A percentile compares a stretch with the other conserved stretches of the same genome.
Conservation (phyloP, 2,888 invertebrate genomes). For the Petrolisthes cinctipes region DNA sequence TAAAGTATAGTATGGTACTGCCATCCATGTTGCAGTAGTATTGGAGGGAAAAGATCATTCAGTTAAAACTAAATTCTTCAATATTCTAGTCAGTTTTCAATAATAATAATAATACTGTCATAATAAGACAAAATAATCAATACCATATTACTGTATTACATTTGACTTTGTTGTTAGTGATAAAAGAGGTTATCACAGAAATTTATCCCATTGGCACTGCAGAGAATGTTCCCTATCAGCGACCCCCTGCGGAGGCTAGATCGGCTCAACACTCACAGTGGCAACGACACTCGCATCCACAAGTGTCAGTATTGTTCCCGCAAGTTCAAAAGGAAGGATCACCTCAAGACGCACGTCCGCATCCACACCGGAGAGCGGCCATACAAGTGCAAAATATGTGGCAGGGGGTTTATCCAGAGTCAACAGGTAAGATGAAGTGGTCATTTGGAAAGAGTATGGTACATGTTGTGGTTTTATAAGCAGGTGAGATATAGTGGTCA, state of each 20-base stretch:
- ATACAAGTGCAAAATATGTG: constrained; percentile 65
- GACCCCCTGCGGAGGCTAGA: constrained; percentile 63
- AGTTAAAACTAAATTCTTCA: no score
- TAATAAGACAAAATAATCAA: no score
- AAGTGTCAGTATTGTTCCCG: constrained; percentile 65
- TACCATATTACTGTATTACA: no score
- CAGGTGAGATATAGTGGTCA: not conserved
- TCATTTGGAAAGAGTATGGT: not conserved
- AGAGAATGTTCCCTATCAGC: constrained; percentile 64
- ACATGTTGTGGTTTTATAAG: not conserved
- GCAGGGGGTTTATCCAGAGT: constrained; percentile 64
- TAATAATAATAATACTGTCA: no score
- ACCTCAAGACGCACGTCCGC: constrained; percentile 63
- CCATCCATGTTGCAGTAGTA: no score
- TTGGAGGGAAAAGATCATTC: no score
- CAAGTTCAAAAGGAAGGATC: constrained; percentile 65
- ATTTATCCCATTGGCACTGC: constrained; percentile 43
- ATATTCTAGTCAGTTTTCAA: no score
- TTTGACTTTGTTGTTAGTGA: not conserved
- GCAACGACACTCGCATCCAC: constrained; percentile 63
- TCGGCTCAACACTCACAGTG: constrained; percentile 50
- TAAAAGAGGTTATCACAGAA: constrained; percentile 42
- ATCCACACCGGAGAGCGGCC: constrained; percentile 65
- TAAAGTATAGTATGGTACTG: no score
- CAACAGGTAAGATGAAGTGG: constrained; percentile 52